Evolutionary conservation across 2,113 vertebrate genomes (phyloP), one percentile per base, ranked within the genome.

Genomic region (Bubo scandiacus): DNA sequence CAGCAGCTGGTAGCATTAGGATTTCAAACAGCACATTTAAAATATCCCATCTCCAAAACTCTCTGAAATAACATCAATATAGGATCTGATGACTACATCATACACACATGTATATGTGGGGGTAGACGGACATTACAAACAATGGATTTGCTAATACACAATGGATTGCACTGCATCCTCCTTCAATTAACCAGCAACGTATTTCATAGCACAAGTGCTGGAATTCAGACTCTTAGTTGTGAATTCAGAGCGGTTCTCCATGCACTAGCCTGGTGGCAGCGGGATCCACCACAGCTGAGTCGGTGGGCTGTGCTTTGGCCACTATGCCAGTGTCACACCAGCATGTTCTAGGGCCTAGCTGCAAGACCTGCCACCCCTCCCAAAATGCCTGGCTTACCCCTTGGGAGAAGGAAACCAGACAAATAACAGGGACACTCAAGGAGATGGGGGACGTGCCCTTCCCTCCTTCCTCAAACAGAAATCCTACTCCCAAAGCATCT

Each of bases 1-100:
- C 73, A 85, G 84, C 90, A 96, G 93, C 92, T 91, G 90, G 75
- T 63, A 93, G 70, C 40, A 15, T 54, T 25, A 82, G 92, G 14
- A 43, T 66, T 92, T 95, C 81, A 81, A 94, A 63, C 72, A 8
- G 36, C 51, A n/a, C 40, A 40, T 80, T 87, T 70, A 61, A 5
- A 32, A 45, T 3, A 63, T 30, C 61, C 59, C 40, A 43, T 42
- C 71, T 71, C 81, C 81, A 49, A 72, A 62, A 38, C 12, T 57
- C 70, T 88, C 74, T 66, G 70, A 51, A 81, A 77, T 51, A 45
- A 47, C 36, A 58, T 32, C 54, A 52, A 6, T 54, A 42, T 10
- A 27, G 82, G 54, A 32, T 40, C 66, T 10, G 54, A 68, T 1
- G 17, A 21, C n/a, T 25, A 38, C 3, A 5, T 89, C 92, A 86